Conservation (phyloP, 2,888 invertebrate genomes). For the Camptogramma bilineatum region DNA sequence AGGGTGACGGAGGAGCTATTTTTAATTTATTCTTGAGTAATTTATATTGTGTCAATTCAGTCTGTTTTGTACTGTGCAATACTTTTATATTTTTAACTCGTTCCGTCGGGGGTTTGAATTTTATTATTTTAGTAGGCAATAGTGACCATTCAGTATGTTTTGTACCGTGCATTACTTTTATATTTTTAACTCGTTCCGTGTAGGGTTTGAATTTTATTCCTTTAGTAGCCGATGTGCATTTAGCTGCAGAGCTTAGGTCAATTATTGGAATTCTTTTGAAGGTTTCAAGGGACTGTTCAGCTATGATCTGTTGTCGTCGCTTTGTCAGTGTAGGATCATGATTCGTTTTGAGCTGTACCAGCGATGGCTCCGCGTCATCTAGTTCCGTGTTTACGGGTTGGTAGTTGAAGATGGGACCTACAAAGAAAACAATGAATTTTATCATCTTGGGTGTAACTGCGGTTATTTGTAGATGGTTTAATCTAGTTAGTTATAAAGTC, state of each 20-base stretch:
- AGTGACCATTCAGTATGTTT: no score
- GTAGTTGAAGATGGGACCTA: conserved; percentile 27
- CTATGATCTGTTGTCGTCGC: conserved; percentile 34
- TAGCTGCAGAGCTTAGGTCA: conserved; percentile 7
- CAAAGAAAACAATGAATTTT: conserved; percentile 30
- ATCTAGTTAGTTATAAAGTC: no score
- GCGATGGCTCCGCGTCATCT: conserved; percentile 8
- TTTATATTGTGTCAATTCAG: no score
- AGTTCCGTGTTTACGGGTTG: conserved; percentile 26
- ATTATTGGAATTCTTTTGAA: background rate
- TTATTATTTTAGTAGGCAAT: no score
- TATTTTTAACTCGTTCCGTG: background rate
- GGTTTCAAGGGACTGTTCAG: background rate
- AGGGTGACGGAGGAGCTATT: background rate
- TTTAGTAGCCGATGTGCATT: conserved; percentile 7
- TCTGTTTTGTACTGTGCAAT: no score
- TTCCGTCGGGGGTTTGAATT: no score
- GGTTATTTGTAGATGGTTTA: no score
- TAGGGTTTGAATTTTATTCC: conserved; percentile 10
- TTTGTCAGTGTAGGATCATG: background rate
- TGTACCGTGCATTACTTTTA: no score
- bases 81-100: no score
- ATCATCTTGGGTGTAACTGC: conserved; percentile 57
- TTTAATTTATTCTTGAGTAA: no score
- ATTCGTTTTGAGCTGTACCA: conserved; percentile 19